phyloP scores from a whole-genome alignment of 2,113 vertebrate genomes.

The Furnarius figulus region DNA sequence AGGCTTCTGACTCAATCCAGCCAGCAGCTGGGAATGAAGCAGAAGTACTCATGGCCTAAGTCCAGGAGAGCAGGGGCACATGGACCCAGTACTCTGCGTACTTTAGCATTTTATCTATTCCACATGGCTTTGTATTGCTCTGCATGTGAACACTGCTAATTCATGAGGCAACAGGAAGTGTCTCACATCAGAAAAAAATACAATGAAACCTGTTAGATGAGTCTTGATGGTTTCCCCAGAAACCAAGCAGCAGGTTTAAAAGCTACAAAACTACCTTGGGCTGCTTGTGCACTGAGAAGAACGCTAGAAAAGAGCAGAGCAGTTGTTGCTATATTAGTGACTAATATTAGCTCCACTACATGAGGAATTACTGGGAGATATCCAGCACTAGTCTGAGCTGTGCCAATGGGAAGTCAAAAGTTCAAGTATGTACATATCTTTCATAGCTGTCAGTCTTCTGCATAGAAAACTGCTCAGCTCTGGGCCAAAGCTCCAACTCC shows the following conservation, averaged over 20 bases:
- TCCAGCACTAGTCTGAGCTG: slow-evolving; percentile 20
- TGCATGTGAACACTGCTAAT: neutral
- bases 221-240: neutral
- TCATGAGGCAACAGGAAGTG: neutral
- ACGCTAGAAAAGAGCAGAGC: neutral
- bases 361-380: slow-evolving; percentile 37
- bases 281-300: neutral
- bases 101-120: neutral
- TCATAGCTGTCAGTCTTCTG: slow-evolving; percentile 14
- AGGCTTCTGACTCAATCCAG: neutral
- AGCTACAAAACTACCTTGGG: neutral
- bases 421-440: slow-evolving; percentile 16
- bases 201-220: fast-evolving
- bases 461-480: neutral
- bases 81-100: neutral
- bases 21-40: neutral
- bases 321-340: neutral
- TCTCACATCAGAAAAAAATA: neutral
- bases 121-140: neutral
- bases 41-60: neutral
- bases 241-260: neutral
- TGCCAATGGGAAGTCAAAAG: slow-evolving; percentile 57
- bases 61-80: neutral
- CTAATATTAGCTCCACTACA: slow-evolving; percentile 15
- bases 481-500: neutral